Percentiles rank a stretch among this genome's conserved stretches.
These are phyloP conservation scores for Stenotaenia linearis DNA, from an alignment of 2,888 invertebrate species.

Conservation along the genomic window DNA sequence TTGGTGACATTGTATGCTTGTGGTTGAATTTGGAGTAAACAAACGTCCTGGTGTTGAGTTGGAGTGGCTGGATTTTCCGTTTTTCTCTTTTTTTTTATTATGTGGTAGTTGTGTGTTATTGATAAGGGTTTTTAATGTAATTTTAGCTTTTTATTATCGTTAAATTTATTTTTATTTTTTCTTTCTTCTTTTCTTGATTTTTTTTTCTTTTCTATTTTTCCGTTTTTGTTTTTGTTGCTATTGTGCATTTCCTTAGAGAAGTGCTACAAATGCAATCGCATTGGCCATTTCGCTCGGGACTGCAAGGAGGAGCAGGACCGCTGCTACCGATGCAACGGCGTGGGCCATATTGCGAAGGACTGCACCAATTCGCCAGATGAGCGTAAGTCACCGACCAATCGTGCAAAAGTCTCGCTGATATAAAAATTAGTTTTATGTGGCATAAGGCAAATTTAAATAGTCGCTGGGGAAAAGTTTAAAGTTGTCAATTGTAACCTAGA, in stretches of 20 bases:
- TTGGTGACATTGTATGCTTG: neutral
- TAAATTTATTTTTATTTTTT: constrained; percentile 15
- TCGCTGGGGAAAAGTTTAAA: neutral
- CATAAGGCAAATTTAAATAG: neutral
- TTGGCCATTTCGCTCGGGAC: constrained; percentile 86
- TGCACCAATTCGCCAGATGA: constrained; percentile 63
- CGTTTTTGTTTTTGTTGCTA: neutral
- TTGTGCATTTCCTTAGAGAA: constrained; percentile 56
- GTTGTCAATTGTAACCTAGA: neutral
- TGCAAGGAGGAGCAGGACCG: constrained; percentile 86
- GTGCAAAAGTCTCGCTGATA: neutral
- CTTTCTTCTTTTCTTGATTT: constrained; percentile 24
- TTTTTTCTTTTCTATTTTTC: constrained; percentile 35
- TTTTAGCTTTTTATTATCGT: neutral
- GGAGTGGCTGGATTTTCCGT: neutral
- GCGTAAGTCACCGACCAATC: constrained; percentile 39
- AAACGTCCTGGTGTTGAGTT: neutral
- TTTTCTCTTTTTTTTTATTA: neutral
- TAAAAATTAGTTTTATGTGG: too few relatives aligned
- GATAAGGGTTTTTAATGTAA: neutral
- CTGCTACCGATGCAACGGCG: constrained; percentile 70
- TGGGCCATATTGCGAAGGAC: constrained; percentile 89
- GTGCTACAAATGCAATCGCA: constrained; percentile 93
- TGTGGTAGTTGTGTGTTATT: neutral
- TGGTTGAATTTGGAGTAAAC: neutral